Base-by-base conservation (phyloP, 2,888 invertebrate genomes). In the Xylophagus ater region DNA sequence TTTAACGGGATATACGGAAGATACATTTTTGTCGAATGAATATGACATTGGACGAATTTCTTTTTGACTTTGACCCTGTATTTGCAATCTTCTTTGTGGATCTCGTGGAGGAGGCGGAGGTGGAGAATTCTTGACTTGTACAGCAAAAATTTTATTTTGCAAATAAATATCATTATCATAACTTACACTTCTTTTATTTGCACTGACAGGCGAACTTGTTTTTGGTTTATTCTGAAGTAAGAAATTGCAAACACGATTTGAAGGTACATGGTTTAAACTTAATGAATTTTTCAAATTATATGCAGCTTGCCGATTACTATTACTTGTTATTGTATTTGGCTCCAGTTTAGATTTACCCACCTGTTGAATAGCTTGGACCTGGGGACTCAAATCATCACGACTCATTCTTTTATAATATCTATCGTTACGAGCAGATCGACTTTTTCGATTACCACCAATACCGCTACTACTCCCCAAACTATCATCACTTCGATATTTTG, bases 51-150 rank as follows among this genome's bases (percentile, higher is more conserved):
- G 74, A 37, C 73, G 62, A 38, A 51, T 50, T 46, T 56, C 66
- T 3, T 50, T 49, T 0, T 57, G 51, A 53, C 49, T 57, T 34
- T 68, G 59, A 8, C 67, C 66, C 45, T 65, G 67, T n/a, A 68
- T 59, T 41, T 69, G 63, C n/a, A 72, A 66, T 39, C 66, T 55
- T 42, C 77, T 70, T 51, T 73, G 70, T 47, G 79, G 82, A 60
- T 81, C 83, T 50, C 81, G 68, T n/a, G 85, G 84, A 1, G 86
- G 85, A 19, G 85, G 85, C 4, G 80, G 77, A 0, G 86, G 85
- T 4, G 85, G 83, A 24, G 73, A 53, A 32, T 68, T 70, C 35
- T 59, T 59, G 6, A 52, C 52, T n/a, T 29, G 20, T 7, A 53
- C 52, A 15, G 9, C 13, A 24, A 24, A 14, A n/a, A 15, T n/a